Base-by-base conservation (phyloP, 37 sponge, comb jelly and placozoan genomes). In the Axinella damicornis region DNA sequence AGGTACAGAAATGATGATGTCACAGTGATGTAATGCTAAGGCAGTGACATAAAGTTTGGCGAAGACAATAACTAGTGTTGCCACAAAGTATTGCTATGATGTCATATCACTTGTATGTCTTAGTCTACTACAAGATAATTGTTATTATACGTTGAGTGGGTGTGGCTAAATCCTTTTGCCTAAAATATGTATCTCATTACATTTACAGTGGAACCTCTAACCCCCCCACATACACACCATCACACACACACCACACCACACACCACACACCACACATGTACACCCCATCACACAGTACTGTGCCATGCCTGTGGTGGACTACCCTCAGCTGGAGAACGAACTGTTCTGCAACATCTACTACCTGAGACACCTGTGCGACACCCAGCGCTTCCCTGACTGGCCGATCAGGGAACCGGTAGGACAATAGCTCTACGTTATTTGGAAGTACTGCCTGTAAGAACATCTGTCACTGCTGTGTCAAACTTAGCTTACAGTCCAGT, bases 291-390 rank as follows among this genome's bases (percentile, higher is more conserved):
- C 40, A 14, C 81, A 97, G 91, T 97, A 97, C 73, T 95, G 96
- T 78, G 86, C 99, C 27, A 96, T 99, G 59, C 97, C 99, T 31
- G 78, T 84, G 24, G 72, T 99, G 24, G 88, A 85, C 67, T 97
- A 99, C 62, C 92, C 93, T 40, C 97, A 92, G 40, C 90, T 99
- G 74, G 99, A 99, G 85, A 89, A 97, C 58, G 99, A 99, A 79
- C 83, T 99, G 30, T 99, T 99, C 89, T 99, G 99, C 64, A 97
- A 95, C 76, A 92, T 95, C 70, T 99, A 91, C 94, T 99, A 99
- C 82, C 90, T 99, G 33, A 64, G 95, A 17, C 96, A 96, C 67
- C 86, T 99, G 55, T 97, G 97, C 81, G 92, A 99, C 83, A 85
- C 79, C 5, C 76, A 73, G 11, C 69, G 80, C 57, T 99, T 94